These are phyloP conservation scores for Drosophila mimetica DNA, from an alignment of 2,888 invertebrate genomes.

Conservation along the genomic window DNA sequence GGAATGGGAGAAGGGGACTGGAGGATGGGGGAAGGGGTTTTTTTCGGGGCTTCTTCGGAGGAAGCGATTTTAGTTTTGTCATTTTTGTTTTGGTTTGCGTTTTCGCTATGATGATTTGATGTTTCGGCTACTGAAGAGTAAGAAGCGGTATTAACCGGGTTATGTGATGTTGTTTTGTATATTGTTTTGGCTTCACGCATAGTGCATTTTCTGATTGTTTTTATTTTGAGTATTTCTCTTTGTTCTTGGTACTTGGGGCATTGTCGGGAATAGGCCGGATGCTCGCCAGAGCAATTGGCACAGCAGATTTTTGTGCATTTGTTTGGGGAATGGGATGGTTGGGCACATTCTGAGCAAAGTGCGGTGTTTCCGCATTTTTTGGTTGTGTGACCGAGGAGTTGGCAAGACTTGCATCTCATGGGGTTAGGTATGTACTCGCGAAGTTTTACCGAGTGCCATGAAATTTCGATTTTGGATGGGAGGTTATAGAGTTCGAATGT, in stretches of 20 bases:
- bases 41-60: neutral
- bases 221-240: neutral
- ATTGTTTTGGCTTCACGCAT: neutral
- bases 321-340: neutral
- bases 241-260: neutral
- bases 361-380: no score
- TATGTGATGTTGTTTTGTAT: neutral
- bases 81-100: constrained; percentile 2
- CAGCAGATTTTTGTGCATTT: neutral
- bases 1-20: neutral
- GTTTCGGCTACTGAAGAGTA: neutral
- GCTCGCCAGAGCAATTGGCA: neutral
- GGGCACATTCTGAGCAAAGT: neutral
- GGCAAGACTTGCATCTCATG: no score
- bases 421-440: neutral
- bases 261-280: neutral
- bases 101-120: neutral
- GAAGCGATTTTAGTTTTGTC: neutral
- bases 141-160: neutral
- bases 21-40: neutral
- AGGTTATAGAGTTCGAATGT: neutral
- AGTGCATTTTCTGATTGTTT: neutral
- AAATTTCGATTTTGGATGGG: neutral
- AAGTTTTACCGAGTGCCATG: neutral
- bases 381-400: no score